A percentile compares a stretch with the other conserved stretches of the same genome.
These are phyloP conservation scores for Ara ararauna DNA, from an alignment of 2,797 vertebrate genomes.

Conservation along the genomic window DNA sequence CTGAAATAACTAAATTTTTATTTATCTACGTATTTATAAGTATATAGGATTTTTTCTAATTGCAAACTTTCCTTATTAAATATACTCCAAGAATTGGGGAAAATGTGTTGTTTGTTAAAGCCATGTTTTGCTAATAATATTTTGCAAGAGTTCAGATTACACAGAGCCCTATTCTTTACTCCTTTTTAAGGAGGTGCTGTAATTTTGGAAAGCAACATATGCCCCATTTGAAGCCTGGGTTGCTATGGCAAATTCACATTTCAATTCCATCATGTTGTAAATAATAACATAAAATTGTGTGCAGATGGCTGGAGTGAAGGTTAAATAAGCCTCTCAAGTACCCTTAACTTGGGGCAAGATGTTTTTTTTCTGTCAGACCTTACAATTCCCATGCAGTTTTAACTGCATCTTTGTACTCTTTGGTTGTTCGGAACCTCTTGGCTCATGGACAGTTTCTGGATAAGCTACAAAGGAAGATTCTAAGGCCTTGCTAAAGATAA, in stretches of 20 bases:
- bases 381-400: not conserved
- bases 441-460: not conserved
- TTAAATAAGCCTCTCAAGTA: constrained; percentile 1
- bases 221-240: not conserved
- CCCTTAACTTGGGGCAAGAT: not conserved
- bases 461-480: not conserved
- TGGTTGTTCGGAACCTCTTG: not conserved
- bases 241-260: constrained; percentile 34
- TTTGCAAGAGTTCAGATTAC: constrained; percentile 8
- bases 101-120: constrained; percentile 50
- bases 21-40: not conserved
- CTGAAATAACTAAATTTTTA: not conserved
- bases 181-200: constrained; percentile 1
- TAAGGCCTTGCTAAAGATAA: not conserved
- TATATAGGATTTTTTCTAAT: not conserved
- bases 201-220: not conserved
- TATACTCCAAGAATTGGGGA: not conserved
- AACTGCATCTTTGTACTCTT: not conserved
- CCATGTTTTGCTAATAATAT: constrained; percentile 31
- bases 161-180: not conserved
- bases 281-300: constrained; percentile 14
- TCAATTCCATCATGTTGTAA: constrained; percentile 22
- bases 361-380: not conserved
- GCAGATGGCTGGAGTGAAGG: not conserved
- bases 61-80: not conserved